A percentile compares a stretch with the other conserved stretches of the same genome.
phyloP scores from a whole-genome alignment of 2,113 vertebrate genomes.

The Ibidorhyncha struthersii region DNA sequence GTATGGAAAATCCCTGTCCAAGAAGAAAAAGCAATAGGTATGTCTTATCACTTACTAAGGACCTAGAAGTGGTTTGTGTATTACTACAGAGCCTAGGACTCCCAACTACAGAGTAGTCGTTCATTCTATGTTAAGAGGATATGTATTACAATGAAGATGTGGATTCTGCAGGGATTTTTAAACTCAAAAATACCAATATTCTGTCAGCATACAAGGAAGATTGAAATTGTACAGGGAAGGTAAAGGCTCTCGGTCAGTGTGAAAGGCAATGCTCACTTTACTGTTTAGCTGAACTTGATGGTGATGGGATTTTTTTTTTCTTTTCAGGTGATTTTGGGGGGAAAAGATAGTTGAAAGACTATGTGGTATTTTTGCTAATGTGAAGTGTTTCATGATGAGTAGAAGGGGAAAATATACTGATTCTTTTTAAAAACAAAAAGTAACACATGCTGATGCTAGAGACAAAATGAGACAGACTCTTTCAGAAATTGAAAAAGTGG shows the following conservation, averaged over 20 bases:
- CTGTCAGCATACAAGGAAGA: not conserved
- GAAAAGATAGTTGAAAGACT: not conserved
- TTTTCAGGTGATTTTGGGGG: not conserved
- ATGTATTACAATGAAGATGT: not conserved
- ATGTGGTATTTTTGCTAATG: not conserved
- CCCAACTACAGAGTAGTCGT: not conserved
- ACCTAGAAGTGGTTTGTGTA: not conserved
- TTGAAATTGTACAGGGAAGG: not conserved
- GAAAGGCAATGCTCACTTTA: not conserved
- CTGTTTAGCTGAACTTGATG: not conserved
- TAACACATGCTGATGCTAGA: not conserved
- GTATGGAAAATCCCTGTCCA: constrained; percentile 97
- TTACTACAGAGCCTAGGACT: not conserved
- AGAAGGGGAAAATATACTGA: not conserved
- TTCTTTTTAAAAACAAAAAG: not conserved
- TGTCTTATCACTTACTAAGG: not conserved
- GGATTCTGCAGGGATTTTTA: not conserved
- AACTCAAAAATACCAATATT: not conserved
- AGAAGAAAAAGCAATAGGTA: constrained; percentile 91
- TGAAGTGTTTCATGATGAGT: not conserved
- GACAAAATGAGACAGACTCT: not conserved
- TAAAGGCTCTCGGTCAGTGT: not conserved
- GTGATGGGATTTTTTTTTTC: not conserved
- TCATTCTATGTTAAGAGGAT: not conserved
- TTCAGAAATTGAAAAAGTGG: not conserved